Base-by-base conservation (phyloP, 2,797 vertebrate species). In the Trachops cirrhosus region DNA sequence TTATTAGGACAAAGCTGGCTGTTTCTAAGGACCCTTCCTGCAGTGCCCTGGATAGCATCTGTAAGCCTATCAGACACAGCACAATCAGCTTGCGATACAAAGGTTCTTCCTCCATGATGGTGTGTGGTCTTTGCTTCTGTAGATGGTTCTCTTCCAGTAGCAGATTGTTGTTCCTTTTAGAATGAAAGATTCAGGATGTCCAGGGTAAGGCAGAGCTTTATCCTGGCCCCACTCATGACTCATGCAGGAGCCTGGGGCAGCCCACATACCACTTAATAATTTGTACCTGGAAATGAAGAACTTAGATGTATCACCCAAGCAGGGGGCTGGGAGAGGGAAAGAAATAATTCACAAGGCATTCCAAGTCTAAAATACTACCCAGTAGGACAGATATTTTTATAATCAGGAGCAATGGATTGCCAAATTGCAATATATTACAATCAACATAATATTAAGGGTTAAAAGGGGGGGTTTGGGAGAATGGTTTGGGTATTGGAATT, bases 241-340 rank as follows among this genome's bases (percentile, higher is more conserved):
- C 79, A 6, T 44, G 1, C 19, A 75, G 48, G 19, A 86, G n/a
- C 62, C 41, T 0, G 2, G 54, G 18, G n/a, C 74, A 94, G 41
- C 32, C 70, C 34, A 86, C 6, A 21, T 32, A 34, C 11, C 37
- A 75, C 11, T 87, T 73, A 64, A 74, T 74, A 85, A 75, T 73
- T 86, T 91, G n/a, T 71, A 73, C 73, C 46, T 70, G 9, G 57
- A 97, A 95, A 77, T 89, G 24, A 96, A 94, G 71, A 90, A 52
- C 19, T 86, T 89, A 62, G 50, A 89, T 77, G 68, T n/a, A 59
- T 50, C 26, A 22, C 68, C 16, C 29, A 52, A 74, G 59, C 48
- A 59, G n/a, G 24, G 29, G 4, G 0, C 15, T 88, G 59, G 50
- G n/a, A 86, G 64, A 94, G 93, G 29, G 32, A 75, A 93, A 50